Evolutionary conservation across 2,113 vertebrate genomes (phyloP), one percentile per base, ranked within the genome.

Genomic region (Micromys minutus): DNA sequence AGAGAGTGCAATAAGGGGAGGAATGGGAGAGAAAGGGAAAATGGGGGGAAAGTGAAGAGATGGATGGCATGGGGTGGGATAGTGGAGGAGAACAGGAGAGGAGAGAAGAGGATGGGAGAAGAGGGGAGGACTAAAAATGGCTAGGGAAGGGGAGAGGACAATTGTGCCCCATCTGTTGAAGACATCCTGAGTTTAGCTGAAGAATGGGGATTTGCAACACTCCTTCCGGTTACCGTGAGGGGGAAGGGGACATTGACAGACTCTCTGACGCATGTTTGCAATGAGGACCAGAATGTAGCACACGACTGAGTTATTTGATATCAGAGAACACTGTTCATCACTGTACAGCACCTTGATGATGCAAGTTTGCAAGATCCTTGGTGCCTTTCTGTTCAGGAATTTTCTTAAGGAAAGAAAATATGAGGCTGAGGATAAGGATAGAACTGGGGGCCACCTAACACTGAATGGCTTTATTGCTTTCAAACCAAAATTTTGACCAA

Each of bases 401-500:
- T 94, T 63, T 94, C 67, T 76, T 65, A 71, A 26, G 1, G 52
- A 71, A 94, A 47, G 26, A 88, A 67, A 93, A 84, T 84, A 59
- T 71, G 65, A 29, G 74, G 57, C 65, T 91, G 86, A 12, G 84
- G 57, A 79, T 80, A 94, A 95, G 71, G 71, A 81, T 42, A 95
- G 24, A 96, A 96, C 47, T 1, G 7, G 80, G 59, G 29, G 63
- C n/a, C n/a, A 26, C 52, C 36, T 94, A 92, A 90, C 71, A 93
- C 24, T 90, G 84, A 91, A 47, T 83, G 61, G 81, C 36, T 97
- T 96, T 91, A 96, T 83, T 94, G 79, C 90, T 95, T 97, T 42
- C 79, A 95, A 97, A 96, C 39, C 94, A 74, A 93, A 88, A 80
- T 50, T 96, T 90, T 97, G 84, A 97, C 95, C 94, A 97, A 95